Evolutionary conservation across 2,797 vertebrate species (phyloP).

Genomic region (Hyperoplus lanceolatus): DNA sequence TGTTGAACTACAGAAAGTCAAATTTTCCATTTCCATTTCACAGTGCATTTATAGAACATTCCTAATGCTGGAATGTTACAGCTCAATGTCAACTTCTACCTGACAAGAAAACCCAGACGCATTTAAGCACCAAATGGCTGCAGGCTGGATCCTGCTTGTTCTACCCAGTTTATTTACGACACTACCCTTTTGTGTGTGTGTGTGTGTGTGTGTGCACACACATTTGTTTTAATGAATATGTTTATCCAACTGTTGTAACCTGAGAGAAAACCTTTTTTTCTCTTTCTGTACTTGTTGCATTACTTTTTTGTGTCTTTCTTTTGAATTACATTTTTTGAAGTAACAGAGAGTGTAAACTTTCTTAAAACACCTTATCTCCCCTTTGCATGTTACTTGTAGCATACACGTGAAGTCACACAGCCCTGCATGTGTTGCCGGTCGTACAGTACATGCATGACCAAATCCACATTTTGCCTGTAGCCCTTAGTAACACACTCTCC

Average conservation of each 20-base stretch:
- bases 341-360: not conserved
- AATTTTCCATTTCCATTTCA: constrained; percentile 44
- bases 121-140: constrained; percentile 62
- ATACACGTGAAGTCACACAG: constrained; percentile 4
- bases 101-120: constrained; percentile 51
- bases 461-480: constrained; percentile 31
- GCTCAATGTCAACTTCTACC: constrained; percentile 56
- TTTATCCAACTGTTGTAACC: constrained; percentile 22
- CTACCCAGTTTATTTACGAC: constrained; percentile 33
- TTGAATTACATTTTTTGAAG: not conserved
- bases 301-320: constrained; percentile 11
- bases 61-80: constrained; percentile 42
- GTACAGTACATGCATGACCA: constrained; percentile 2
- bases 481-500: constrained; percentile 42
- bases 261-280: constrained; percentile 34
- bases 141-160: constrained; percentile 22
- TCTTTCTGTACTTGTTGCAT: constrained; percentile 6
- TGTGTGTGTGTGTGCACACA: not conserved
- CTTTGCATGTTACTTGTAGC: constrained; percentile 12
- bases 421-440: not conserved
- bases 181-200: constrained; percentile 4
- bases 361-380: constrained; percentile 1
- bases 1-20: constrained; percentile 10
- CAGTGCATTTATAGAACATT: constrained; percentile 65
- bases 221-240: constrained; percentile 6